Evolutionary conservation across 1,140 invertebrate species (phyloP).

Genomic region (Himalopsyche phryganea): DNA sequence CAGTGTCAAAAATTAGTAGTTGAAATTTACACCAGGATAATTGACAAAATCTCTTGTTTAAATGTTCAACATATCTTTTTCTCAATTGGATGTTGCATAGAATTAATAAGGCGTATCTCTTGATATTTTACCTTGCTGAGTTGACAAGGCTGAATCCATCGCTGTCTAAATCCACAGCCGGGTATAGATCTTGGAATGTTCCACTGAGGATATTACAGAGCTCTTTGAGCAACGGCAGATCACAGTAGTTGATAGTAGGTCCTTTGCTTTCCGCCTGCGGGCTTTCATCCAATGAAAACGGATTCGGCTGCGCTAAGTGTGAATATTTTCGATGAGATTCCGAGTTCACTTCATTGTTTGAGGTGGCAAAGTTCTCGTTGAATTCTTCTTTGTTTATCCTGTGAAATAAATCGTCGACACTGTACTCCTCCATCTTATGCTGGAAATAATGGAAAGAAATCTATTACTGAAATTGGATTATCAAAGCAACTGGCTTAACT

Average conservation of each 20-base stretch:
- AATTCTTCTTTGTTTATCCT: conserved; percentile 8
- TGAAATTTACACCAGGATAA: too few species aligned
- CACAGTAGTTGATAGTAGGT: conserved; percentile 20
- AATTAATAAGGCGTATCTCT: too few species aligned
- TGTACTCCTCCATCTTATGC: conserved; percentile 19
- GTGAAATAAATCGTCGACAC: conserved; percentile 8
- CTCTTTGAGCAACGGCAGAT: conserved; percentile 25
- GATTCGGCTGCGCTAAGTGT: background rate
- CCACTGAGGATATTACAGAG: conserved; percentile 28
- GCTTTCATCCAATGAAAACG: background rate
- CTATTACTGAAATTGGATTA: background rate
- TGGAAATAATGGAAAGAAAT: conserved; percentile 9
- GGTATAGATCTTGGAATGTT: conserved; percentile 17
- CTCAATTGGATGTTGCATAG: too few species aligned
- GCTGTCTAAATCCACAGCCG: conserved; percentile 24
- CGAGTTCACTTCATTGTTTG: background rate
- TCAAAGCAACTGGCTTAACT: too few species aligned
- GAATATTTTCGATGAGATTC: background rate
- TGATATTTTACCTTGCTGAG: conserved; percentile 22
- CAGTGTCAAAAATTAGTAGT: too few species aligned
- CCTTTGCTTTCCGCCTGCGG: background rate
- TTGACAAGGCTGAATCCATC: conserved; percentile 28
- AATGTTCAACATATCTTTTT: too few species aligned
- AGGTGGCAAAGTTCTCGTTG: background rate
- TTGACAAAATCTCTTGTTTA: too few species aligned